Percentiles rank a stretch among this genome's conserved stretches.
phyloP scores from a whole-genome alignment of 2,797 vertebrate species.

The Sebastes cheni region DNA sequence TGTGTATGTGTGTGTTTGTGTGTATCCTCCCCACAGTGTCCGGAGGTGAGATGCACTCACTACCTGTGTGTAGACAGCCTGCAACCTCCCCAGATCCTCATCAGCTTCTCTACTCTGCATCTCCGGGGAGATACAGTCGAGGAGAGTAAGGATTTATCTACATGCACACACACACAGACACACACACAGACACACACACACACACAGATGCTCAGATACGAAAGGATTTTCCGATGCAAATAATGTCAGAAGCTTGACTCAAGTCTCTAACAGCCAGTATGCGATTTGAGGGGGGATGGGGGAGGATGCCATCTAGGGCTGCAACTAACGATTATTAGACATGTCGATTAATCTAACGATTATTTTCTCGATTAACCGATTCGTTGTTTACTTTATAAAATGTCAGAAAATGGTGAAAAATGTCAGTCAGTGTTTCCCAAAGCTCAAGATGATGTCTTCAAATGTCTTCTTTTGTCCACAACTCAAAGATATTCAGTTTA shows the following conservation, averaged over 20 bases:
- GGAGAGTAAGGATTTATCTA: slow-evolving; percentile 60
- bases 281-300: not conserved
- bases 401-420: too few relatives aligned
- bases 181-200: not conserved
- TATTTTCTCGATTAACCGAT: too few relatives aligned
- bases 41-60: slow-evolving; percentile 80
- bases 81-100: slow-evolving; percentile 86
- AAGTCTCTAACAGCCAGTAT: not conserved
- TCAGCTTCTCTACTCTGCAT: slow-evolving; percentile 90
- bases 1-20: slow-evolving; percentile 33
- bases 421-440: too few relatives aligned
- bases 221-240: not conserved
- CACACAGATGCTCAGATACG: not conserved
- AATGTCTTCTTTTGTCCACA: too few relatives aligned
- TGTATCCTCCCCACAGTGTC: slow-evolving; percentile 67
- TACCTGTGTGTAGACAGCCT: slow-evolving; percentile 90
- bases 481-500: too few relatives aligned
- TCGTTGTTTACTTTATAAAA: too few relatives aligned
- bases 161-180: not conserved
- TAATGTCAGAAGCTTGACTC: not conserved
- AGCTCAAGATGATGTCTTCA: too few relatives aligned
- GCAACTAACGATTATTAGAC: too few relatives aligned
- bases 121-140: slow-evolving; percentile 78
- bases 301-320: not conserved
- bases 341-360: too few relatives aligned